phyloP scores from a whole-genome alignment of 1,140 invertebrate species.

The Bilobella aurantiaca region DNA sequence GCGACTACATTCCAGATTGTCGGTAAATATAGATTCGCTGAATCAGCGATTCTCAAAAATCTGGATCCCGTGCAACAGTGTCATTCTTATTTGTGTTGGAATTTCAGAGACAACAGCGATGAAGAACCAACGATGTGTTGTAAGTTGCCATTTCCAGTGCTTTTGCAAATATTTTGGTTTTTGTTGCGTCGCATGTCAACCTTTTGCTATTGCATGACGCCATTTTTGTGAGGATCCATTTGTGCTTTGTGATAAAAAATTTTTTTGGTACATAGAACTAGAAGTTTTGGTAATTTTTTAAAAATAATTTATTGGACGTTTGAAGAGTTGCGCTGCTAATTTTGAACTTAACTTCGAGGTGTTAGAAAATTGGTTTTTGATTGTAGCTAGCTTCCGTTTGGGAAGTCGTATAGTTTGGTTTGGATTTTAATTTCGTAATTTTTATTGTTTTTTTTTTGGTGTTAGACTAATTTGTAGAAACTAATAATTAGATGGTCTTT shows the following conservation, averaged over 20 bases:
- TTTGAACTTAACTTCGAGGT: not conserved
- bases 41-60: not conserved
- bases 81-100: not conserved
- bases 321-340: not conserved
- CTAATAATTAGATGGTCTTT: constrained; percentile 14
- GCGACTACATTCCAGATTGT: not conserved
- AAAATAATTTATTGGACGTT: not conserved
- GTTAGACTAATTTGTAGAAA: not conserved
- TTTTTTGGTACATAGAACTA: not conserved
- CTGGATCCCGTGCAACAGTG: not conserved
- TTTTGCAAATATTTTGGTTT: not conserved
- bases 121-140: not conserved
- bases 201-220: not conserved
- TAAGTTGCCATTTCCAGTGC: not conserved
- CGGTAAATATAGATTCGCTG: not conserved
- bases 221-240: not conserved
- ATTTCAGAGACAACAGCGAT: constrained; percentile 3
- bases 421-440: not conserved
- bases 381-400: not conserved
- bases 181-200: not conserved
- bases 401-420: not conserved
- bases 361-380: not conserved
- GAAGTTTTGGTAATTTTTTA: not conserved
- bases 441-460: no score
- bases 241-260: not conserved